A percentile compares a stretch with the other conserved stretches of the same genome.
Evolutionary conservation across 2,888 invertebrate species (phyloP).

Genomic region (Eilema sororculum): DNA sequence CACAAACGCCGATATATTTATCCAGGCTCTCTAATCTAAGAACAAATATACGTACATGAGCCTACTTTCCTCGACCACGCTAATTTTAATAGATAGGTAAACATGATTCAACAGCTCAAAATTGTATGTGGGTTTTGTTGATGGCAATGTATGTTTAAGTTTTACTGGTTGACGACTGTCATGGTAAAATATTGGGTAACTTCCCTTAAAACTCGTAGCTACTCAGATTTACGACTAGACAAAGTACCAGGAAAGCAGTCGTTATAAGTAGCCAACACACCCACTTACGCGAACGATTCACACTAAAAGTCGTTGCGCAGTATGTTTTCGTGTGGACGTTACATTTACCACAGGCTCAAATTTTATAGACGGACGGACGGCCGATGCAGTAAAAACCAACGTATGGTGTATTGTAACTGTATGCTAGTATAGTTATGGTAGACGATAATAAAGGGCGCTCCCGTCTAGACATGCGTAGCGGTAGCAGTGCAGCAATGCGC

Average conservation of each 20-base stretch:
- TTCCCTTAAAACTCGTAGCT: too few relatives aligned
- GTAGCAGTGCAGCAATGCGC: conserved; percentile 47
- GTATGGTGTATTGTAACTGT: conserved; percentile 10
- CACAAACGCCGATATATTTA: conserved; percentile 28
- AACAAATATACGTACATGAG: conserved; percentile 16
- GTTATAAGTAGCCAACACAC: conserved; percentile 5
- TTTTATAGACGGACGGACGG: conserved; percentile 31
- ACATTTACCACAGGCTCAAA: conserved; percentile 33
- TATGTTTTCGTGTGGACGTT: conserved; percentile 11
- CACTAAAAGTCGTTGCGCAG: conserved; percentile 20
- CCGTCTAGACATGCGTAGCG: conserved; percentile 73
- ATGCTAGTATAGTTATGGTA: neutral
- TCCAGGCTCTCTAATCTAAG: conserved; percentile 33
- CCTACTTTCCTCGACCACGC: conserved; percentile 24
- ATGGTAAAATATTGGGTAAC: too few relatives aligned
- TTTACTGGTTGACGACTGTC: neutral
- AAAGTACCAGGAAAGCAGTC: conserved; percentile 14
- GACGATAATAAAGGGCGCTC: conserved; percentile 28
- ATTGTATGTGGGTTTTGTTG: neutral
- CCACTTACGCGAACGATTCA: conserved; percentile 19
- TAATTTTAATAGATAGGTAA: neutral
- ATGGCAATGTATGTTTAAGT: neutral
- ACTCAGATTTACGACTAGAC: neutral
- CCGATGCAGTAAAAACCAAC: conserved; percentile 31
- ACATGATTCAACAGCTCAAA: neutral